phyloP scores from a whole-genome alignment of 2,113 vertebrate genomes.

The Corythoichthys intestinalis region DNA sequence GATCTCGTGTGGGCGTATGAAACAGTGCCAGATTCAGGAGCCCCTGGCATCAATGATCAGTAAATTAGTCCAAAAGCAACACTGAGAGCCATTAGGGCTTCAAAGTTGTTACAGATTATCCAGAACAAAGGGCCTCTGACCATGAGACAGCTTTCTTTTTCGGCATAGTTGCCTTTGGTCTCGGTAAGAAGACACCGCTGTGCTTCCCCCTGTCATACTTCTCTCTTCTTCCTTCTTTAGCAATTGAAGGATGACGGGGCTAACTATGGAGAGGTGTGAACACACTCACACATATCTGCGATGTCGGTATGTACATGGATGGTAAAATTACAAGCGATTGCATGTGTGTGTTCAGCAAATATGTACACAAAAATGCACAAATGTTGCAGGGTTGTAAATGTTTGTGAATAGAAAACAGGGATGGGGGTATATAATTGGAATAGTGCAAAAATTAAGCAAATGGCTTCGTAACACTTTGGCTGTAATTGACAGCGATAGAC shows the following conservation, averaged over 20 bases:
- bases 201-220: constrained; percentile 53
- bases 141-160: constrained; percentile 39
- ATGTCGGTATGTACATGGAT: constrained; percentile 30
- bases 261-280: constrained; percentile 52
- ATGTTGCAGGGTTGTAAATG: constrained; percentile 26
- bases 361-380: constrained; percentile 20
- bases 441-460: constrained; percentile 67
- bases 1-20: constrained; percentile 43
- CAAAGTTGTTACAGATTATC: constrained; percentile 60
- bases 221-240: constrained; percentile 35
- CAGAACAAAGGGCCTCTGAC: constrained; percentile 59
- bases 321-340: neutral
- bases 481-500: too few species aligned
- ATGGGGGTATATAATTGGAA: constrained; percentile 33
- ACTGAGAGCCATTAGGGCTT: constrained; percentile 55
- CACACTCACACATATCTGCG: constrained; percentile 60
- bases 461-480: constrained; percentile 18
- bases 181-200: constrained; percentile 62
- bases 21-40: constrained; percentile 38
- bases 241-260: constrained; percentile 49
- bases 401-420: constrained; percentile 22
- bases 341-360: constrained; percentile 28
- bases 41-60: constrained; percentile 55
- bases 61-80: constrained; percentile 59
- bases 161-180: constrained; percentile 52